Conservation (phyloP, 2,797 vertebrate species). For the Euphonia xanthogaster region DNA sequence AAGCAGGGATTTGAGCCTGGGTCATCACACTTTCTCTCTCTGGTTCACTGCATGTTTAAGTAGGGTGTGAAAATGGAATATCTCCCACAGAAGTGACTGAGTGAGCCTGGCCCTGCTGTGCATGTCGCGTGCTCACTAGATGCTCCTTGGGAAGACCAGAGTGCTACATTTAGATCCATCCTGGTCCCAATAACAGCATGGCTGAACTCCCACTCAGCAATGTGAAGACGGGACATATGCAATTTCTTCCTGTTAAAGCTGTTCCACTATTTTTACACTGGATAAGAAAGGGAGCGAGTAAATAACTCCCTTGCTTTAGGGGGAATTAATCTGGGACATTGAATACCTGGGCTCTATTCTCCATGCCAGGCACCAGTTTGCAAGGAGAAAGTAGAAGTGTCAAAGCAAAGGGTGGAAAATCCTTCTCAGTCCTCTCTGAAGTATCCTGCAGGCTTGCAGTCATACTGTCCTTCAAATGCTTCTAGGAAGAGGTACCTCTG, state of each 20-base stretch:
- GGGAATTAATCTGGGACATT: background rate
- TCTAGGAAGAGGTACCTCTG: background rate
- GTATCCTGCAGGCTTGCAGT: background rate
- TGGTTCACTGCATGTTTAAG: background rate
- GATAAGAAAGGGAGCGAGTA: background rate
- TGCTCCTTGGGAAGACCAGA: background rate
- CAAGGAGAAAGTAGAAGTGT: background rate
- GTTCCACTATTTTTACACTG: background rate
- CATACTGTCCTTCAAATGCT: background rate
- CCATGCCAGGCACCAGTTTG: background rate
- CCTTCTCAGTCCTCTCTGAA: background rate
- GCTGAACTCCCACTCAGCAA: slow-evolving; percentile 7
- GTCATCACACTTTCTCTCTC: background rate
- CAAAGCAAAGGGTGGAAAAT: background rate
- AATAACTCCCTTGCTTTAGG: background rate
- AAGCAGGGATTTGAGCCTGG: background rate
- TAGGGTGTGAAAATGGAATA: background rate
- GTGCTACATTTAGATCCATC: background rate
- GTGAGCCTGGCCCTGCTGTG: background rate
- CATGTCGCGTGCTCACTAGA: background rate
- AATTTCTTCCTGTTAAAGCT: background rate
- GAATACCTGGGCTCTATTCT: background rate
- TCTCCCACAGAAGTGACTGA: background rate
- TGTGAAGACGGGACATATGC: background rate
- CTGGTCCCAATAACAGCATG: background rate